Percentiles rank a stretch among this genome's conserved stretches.
Evolutionary conservation across 2,888 invertebrate species (phyloP).

Genomic region (Polyploca ridens): DNA sequence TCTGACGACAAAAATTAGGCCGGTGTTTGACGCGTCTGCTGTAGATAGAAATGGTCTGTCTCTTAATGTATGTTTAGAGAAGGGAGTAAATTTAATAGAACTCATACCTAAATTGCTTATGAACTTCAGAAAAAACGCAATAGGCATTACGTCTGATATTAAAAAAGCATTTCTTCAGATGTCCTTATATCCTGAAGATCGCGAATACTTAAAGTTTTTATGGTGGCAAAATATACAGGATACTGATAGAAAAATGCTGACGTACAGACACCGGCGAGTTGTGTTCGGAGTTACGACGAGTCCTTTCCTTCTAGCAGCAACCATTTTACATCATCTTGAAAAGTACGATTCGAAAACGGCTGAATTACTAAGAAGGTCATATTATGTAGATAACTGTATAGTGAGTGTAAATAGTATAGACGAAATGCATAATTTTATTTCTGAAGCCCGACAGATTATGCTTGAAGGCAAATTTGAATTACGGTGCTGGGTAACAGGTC

Average conservation of each 20-base stretch:
- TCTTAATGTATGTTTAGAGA: no score
- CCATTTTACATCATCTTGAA: neutral
- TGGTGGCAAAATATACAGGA: constrained; percentile 8
- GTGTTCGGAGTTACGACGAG: constrained; percentile 14
- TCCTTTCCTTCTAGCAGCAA: constrained; percentile 9
- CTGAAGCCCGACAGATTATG: constrained; percentile 22
- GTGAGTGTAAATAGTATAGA: constrained; percentile 19
- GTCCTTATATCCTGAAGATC: neutral
- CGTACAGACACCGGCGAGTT: constrained; percentile 7
- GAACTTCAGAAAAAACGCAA: no score
- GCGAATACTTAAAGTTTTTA: constrained; percentile 11
- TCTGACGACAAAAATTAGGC: no score
- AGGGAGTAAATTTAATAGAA: no score
- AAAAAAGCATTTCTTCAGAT: constrained; percentile 14
- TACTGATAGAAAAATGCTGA: neutral
- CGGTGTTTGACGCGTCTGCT: no score
- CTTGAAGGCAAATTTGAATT: constrained; percentile 21
- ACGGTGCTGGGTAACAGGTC: constrained; percentile 19
- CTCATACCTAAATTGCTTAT: no score
- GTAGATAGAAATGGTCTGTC: no score
- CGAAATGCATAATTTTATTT: constrained; percentile 18
- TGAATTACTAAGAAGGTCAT: constrained; percentile 14
- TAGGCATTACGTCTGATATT: no score
- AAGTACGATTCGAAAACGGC: neutral
- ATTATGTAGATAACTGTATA: constrained; percentile 27